Conservation (phyloP, 2,888 invertebrate genomes). For the Volucella bombylans region DNA sequence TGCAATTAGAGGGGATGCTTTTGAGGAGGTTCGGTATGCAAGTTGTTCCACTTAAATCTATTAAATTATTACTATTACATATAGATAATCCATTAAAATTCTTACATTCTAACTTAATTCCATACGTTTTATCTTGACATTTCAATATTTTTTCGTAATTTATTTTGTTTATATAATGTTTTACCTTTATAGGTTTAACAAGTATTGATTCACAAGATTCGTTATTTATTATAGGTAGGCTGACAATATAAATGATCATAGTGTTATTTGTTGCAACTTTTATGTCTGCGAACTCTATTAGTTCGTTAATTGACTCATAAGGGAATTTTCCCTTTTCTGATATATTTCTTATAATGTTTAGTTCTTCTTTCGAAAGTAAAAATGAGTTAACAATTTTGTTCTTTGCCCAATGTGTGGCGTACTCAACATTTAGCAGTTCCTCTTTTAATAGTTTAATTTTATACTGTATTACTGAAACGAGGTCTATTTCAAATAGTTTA, state of each 20-base stretch:
- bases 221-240: too few relatives aligned
- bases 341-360: neutral
- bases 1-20: too few relatives aligned
- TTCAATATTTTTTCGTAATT: neutral
- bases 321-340: conserved; percentile 4
- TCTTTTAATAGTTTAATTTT: conserved; percentile 18
- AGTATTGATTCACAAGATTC: too few relatives aligned
- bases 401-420: conserved; percentile 17
- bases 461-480: neutral
- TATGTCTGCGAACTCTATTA: conserved; percentile 16
- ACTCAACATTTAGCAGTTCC: conserved; percentile 7
- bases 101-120: neutral
- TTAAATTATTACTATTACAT: neutral
- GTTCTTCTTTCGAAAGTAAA: neutral
- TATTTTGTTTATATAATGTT: neutral
- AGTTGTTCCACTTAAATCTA: neutral
- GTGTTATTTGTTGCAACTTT: neutral
- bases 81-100: conserved; percentile 1
- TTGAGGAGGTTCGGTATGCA: neutral
- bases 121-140: neutral
- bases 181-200: too few relatives aligned
- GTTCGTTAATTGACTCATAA: conserved; percentile 13
- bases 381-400: conserved; percentile 6
- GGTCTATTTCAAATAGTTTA: too few relatives aligned
- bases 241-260: too few relatives aligned